Evolutionary conservation across 2,113 vertebrate genomes (phyloP), one percentile per base, ranked within the genome.

Genomic region (Hippocampus zosterae): DNA sequence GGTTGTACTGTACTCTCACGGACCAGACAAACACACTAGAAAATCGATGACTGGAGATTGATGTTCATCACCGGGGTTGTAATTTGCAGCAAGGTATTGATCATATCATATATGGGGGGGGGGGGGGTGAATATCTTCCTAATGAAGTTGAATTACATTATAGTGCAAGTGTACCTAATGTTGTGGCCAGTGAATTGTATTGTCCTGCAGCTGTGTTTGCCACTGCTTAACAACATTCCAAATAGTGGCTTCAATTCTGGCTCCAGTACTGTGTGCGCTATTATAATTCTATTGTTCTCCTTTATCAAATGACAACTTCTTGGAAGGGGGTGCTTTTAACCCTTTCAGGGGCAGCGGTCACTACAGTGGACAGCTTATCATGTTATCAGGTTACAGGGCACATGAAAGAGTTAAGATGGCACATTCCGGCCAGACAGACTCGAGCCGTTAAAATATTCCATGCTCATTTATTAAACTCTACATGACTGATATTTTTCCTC

Each of bases 201-300:
- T 41, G n/a, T 21, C 63, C 37, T 29, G 44, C 33, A 69, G 23
- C 29, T 67, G 21, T 71, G 21, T 16, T 27, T 19, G 18, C 46
- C 46, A 50, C 46, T 50, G 46, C 46, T 18, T 16, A 18, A 18
- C 46, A 50, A 19, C 16, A 50, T 50, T 50, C 1, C 67, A 72
- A 67, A 79, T 57, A 33, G 15, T 50, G 62, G 27, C 25, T 63
- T 57, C 8, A 40, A 67, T 59, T 19, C 16, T 69, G 2, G 27
- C 37, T 77, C 18, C 46, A 40, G 77, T 27, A 29, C 15, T 25
- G 2, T 41, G 3, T 25, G 13, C 33, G 1, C 33, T 37, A 37
- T 37, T 37, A 1, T 37, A 29, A 19, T 6, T 52, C 8, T 41
- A 10, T 50, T 50, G 16, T 50, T 18, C 1, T 50, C 16, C 2